Evolutionary conservation across 2,888 invertebrate species (phyloP), one percentile per base, ranked within the genome.

Genomic region (Andrena praecox): DNA sequence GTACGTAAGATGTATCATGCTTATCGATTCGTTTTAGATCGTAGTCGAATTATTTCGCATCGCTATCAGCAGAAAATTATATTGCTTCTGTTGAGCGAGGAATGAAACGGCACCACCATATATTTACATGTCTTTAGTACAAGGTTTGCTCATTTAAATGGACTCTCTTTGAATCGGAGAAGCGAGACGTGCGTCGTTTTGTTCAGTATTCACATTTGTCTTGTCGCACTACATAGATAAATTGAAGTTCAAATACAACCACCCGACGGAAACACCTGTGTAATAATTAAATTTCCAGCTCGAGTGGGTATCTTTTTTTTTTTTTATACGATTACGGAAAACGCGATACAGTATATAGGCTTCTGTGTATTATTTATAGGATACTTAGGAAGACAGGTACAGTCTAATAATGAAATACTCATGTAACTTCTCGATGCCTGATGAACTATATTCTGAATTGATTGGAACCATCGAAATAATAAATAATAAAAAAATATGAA

Each of bases 151-250:
- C 73, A 52, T 3, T 67, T 62, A 66, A 66, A 27, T 70, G 63
- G 16, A 72, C 16, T 35, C 24, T 24, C 56, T 67, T 78, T 78
- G 50, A 54, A 59, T 42, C 59, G 20, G 8, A 60, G 50, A 78
- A 54, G 2, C 66, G 73, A 54, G 54, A 42, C 48, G 16, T 66
- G 54, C 78, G 42, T 63, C 31, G 12, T 68, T 80, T 76, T 87
- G 87, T 87, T 85, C 82, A 86, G 80, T 87, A 87, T 87, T 87
- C 86, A 87, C 82, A 85, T 86, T 86, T 82, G 66, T 77, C 77
- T 72, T 73, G 54, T 33, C 59, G 48, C 66, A 62, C 78, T 73
- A 66, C 50, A 56, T 59, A 82, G 60, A 48, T 66, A 29, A 70
- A 75, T 80, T 66, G 60, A 77, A 84, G 79, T 79, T 85, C 63